phyloP scores from a whole-genome alignment of 2,113 vertebrate species.

The Planiliza haematocheilus region DNA sequence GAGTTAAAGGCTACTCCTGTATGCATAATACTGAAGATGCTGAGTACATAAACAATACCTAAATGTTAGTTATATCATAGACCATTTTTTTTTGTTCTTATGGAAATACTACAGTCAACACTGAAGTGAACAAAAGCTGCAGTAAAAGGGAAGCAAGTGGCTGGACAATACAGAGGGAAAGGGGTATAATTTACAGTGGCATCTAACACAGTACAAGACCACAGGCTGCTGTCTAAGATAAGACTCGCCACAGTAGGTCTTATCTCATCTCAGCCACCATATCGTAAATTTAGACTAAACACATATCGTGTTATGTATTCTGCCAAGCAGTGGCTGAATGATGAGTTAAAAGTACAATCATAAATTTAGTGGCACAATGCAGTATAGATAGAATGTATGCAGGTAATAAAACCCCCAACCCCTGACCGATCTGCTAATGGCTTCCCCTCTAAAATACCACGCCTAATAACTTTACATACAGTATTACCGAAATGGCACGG shows the following conservation, averaged over 20 bases:
- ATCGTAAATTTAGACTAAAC: conserved; percentile 36
- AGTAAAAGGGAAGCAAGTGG: neutral
- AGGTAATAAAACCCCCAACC: conserved; percentile 17
- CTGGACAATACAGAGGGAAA: neutral
- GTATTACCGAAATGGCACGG: too few species aligned
- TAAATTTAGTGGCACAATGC: conserved; percentile 5
- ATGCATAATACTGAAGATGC: too few species aligned
- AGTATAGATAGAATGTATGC: neutral
- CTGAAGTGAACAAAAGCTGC: neutral
- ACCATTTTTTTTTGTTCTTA: neutral
- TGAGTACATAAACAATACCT: too few species aligned
- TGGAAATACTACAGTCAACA: neutral
- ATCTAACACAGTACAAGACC: conserved; percentile 38
- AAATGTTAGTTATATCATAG: neutral
- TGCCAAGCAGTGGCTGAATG: neutral
- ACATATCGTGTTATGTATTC: conserved; percentile 8
- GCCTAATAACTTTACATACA: neutral
- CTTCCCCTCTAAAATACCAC: conserved; percentile 5
- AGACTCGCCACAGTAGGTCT: conserved; percentile 22
- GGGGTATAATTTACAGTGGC: conserved; percentile 26
- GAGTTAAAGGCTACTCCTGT: neutral
- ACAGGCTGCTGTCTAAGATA: conserved; percentile 58
- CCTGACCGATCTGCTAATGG: neutral
- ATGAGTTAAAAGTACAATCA: neutral
- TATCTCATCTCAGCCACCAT: conserved; percentile 30